A percentile compares a stretch with the other conserved stretches of the same genome.
Evolutionary conservation across 2,888 invertebrate genomes (phyloP).

Genomic region (Petrolisthes manimaculis): DNA sequence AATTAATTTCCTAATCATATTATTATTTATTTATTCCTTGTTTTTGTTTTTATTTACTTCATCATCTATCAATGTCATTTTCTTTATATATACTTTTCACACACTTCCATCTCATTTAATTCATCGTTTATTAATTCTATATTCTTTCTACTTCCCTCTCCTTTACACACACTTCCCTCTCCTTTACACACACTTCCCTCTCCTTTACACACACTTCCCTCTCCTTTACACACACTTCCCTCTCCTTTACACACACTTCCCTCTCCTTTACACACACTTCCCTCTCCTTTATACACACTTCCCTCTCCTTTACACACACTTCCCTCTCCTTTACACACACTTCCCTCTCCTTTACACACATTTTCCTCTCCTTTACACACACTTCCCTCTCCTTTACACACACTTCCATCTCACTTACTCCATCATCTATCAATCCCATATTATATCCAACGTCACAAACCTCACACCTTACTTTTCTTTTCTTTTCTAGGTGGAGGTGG

Average conservation of each 20-base stretch:
- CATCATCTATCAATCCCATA: not conserved
- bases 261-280: not conserved
- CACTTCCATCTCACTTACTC: not conserved
- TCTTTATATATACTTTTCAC: too few relatives aligned
- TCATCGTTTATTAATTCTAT: not conserved
- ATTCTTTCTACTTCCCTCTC: not conserved
- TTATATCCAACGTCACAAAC: not conserved
- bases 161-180: not conserved
- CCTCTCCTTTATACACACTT: not conserved
- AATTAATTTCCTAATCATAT: too few relatives aligned
- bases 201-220: too few relatives aligned
- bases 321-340: not conserved
- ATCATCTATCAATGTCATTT: too few relatives aligned
- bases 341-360: too few relatives aligned
- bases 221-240: not conserved
- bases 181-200: not conserved
- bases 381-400: not conserved
- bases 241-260: not conserved
- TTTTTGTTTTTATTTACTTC: too few relatives aligned
- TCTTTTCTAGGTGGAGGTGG: conserved; percentile 47
- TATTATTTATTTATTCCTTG: too few relatives aligned
- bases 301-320: not conserved
- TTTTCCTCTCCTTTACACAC: too few relatives aligned
- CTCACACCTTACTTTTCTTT: not conserved
- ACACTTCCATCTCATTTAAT: not conserved